Evolutionary conservation across 2,797 vertebrate species (phyloP), one percentile per base, ranked within the genome.

Genomic region (Epinephelus awoara): DNA sequence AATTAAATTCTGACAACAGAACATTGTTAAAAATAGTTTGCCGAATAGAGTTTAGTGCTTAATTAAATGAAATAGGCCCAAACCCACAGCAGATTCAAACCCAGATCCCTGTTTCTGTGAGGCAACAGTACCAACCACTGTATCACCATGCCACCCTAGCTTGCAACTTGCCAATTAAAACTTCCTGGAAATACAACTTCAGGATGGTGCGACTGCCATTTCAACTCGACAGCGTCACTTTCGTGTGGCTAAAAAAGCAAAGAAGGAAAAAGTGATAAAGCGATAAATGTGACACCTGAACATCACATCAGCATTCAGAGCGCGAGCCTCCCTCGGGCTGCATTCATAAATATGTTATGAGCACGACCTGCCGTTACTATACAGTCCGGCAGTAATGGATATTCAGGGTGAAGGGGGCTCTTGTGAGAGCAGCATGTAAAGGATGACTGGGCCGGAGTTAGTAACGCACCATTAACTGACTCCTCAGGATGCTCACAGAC

Each of bases 361-460:
- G 85, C 64, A 15, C 18, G 56, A 62, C 61, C 68, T 55, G 84
- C 66, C 23, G 49, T 72, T 75, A 76, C 68, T 23, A 63, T 86
- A 71, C 82, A 70, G 85, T 76, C 82, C 71, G 47, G 75, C 79
- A 67, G 81, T 88, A 88, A 89, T 89, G 86, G 89, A 91, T 89
- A 90, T 85, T 64, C 84, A 62, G 83, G 88, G 85, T 80, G 88
- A 91, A 80, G 72, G 80, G 27, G 80, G 77, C 74, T 75, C 70
- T 81, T 77, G 80, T 90, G 91, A 80, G 84, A 82, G 86, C 91
- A 83, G 91, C 84, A 86, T 90, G 91, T 91, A 88, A 90, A 91
- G 86, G 86, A 92, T 88, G 83, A 87, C 88, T 85, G 84, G 63
- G 82, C 77, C 4, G 67, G 83, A 88, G 88, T 91, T 88, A 88